A percentile compares a stretch with the other conserved stretches of the same genome.
Evolutionary conservation across 2,888 invertebrate genomes (phyloP).

Genomic region (Nasonovia ribisnigri): DNA sequence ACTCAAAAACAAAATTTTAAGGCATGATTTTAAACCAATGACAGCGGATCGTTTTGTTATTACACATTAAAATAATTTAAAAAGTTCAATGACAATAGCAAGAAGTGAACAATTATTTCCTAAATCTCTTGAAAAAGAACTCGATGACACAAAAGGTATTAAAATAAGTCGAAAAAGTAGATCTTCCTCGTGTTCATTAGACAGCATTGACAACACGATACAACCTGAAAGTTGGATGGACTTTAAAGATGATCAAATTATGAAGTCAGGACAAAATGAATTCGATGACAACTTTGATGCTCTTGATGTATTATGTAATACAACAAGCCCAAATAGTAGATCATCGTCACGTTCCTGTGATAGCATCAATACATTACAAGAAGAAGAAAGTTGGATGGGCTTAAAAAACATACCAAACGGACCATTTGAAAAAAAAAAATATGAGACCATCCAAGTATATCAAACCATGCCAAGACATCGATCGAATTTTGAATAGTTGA

Average conservation of each 20-base stretch:
- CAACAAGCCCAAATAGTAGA: not conserved
- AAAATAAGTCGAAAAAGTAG: not conserved
- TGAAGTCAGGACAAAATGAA: too few species aligned
- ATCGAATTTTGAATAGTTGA: conserved; percentile 18
- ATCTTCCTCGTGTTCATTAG: not conserved
- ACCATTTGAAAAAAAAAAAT: not conserved
- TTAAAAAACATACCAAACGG: not conserved
- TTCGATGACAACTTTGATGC: not conserved
- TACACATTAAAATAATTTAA: not conserved
- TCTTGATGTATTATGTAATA: not conserved
- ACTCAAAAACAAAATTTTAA: conserved; percentile 12
- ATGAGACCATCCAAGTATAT: not conserved
- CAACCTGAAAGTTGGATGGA: not conserved
- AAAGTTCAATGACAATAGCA: conserved; percentile 69
- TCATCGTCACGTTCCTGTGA: not conserved
- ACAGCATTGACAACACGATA: not conserved
- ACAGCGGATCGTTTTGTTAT: not conserved
- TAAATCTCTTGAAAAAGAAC: not conserved
- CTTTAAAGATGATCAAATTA: too few species aligned
- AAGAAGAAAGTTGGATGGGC: not conserved
- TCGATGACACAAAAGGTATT: not conserved
- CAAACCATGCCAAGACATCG: not conserved
- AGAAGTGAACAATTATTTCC: not conserved
- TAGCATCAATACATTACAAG: not conserved
- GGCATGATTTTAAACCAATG: not conserved